Percentiles rank a stretch among this genome's conserved stretches.
Conservation (phyloP, 1,140 invertebrate species). For the Ephestia elutella region DNA sequence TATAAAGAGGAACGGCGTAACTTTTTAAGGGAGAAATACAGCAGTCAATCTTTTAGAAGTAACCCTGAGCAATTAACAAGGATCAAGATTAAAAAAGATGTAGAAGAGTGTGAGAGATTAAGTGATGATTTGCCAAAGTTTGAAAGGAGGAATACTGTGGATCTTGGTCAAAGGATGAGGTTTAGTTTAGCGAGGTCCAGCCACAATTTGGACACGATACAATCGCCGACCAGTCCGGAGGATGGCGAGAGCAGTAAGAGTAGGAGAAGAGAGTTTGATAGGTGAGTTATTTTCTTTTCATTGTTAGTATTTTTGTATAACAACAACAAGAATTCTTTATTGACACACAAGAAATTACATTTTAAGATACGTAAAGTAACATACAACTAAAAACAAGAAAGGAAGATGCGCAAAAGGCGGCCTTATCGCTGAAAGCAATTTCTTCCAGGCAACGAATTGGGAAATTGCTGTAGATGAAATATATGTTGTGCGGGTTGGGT, state of each 20-base stretch:
- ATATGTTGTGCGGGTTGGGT: too few species aligned
- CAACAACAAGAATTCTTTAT: too few species aligned
- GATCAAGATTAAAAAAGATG: conserved; percentile 57
- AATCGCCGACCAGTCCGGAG: conserved; percentile 43
- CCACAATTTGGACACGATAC: conserved; percentile 54
- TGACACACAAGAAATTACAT: too few species aligned
- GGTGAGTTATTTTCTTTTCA: conserved; percentile 17
- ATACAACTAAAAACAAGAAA: too few species aligned
- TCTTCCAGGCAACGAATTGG: too few species aligned
- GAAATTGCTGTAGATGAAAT: too few species aligned
- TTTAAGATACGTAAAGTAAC: too few species aligned
- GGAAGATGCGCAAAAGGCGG: too few species aligned
- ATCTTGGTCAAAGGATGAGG: conserved; percentile 65
- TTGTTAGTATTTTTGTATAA: conserved; percentile 6
- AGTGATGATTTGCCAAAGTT: conserved; percentile 57
- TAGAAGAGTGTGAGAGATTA: conserved; percentile 43
- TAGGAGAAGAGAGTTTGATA: conserved; percentile 24
- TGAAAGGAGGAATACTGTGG: conserved; percentile 67
- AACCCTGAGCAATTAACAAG: conserved; percentile 54
- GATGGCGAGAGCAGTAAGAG: conserved; percentile 17
- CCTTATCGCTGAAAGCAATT: too few species aligned
- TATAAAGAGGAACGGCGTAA: conserved; percentile 93
- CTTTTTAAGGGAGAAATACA: conserved; percentile 89
- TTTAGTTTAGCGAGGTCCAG: conserved; percentile 56
- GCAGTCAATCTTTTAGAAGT: conserved; percentile 86